A percentile compares a stretch with the other conserved stretches of the same genome.
Evolutionary conservation across 64 coral and sea anemone genomes (phyloP).

Genomic region (Porites australiensis): DNA sequence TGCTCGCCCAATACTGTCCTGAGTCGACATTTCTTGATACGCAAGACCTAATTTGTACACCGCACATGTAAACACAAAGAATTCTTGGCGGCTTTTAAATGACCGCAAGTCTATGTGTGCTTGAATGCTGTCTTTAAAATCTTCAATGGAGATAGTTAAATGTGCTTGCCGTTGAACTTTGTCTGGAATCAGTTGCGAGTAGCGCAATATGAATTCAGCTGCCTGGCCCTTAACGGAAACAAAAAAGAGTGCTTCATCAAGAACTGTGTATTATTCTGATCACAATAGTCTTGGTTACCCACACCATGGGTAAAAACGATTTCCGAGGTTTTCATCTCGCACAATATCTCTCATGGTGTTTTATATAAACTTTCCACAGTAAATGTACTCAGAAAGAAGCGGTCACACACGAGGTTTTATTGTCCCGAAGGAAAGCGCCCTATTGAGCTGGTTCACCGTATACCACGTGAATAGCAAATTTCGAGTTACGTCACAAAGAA

Average conservation of each 20-base stretch:
- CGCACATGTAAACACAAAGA: slow-evolving; percentile 81
- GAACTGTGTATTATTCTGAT: too few species aligned
- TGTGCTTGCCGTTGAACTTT: slow-evolving; percentile 39
- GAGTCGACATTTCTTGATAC: not conserved
- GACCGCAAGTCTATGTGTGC: slow-evolving; percentile 74
- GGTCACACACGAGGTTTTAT: too few species aligned
- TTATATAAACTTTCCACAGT: too few species aligned
- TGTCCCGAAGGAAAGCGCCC: too few species aligned
- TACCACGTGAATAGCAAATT: too few species aligned
- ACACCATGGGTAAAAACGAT: too few species aligned
- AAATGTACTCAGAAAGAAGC: too few species aligned
- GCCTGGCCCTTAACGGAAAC: slow-evolving; percentile 65
- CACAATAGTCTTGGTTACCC: too few species aligned
- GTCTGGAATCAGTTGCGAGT: slow-evolving; percentile 59
- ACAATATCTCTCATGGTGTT: too few species aligned
- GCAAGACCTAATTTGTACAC: slow-evolving; percentile 77
- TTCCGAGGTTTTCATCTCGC: too few species aligned
- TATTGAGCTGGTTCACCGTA: too few species aligned
- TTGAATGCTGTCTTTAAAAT: slow-evolving; percentile 91
- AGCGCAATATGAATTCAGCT: slow-evolving; percentile 80
- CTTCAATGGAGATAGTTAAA: slow-evolving; percentile 68
- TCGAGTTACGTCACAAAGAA: too few species aligned
- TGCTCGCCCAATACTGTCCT: slow-evolving; percentile 25
- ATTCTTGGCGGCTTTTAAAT: slow-evolving; percentile 91
- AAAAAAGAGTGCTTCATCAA: not conserved